Percentiles rank a stretch among this genome's conserved stretches.
phyloP scores from a whole-genome alignment of 2,888 invertebrate species.

The Thecophora atra region DNA sequence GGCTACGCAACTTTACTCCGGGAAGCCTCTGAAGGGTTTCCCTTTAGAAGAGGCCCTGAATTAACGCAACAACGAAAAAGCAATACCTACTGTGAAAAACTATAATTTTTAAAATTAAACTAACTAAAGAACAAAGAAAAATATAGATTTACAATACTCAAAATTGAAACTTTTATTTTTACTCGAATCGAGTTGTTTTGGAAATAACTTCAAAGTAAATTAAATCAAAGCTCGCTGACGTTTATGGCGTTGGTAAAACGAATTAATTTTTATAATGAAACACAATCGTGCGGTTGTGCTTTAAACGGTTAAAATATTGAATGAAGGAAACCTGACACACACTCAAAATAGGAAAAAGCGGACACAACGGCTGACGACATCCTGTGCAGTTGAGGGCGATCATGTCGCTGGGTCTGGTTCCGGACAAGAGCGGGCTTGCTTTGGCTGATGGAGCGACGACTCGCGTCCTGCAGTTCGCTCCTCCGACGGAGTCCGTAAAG shows the following conservation, averaged over 20 bases:
- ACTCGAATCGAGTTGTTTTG: constrained; percentile 20
- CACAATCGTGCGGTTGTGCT: background rate
- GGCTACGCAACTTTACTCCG: background rate
- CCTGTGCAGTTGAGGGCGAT: constrained; percentile 38
- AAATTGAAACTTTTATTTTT: constrained; percentile 30
- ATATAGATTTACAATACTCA: constrained; percentile 27
- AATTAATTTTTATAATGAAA: background rate
- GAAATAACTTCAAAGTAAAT: background rate
- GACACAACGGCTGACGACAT: background rate
- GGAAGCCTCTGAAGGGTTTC: constrained; percentile 7
- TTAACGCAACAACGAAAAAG: constrained; percentile 66
- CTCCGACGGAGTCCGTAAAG: constrained; percentile 45
- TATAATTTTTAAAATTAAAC: constrained; percentile 38
- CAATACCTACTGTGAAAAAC: constrained; percentile 62
- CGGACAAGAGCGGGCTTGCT: constrained; percentile 49
- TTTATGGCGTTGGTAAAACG: background rate
- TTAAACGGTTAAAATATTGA: background rate
- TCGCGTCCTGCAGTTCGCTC: constrained; percentile 22
- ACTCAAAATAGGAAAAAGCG: background rate
- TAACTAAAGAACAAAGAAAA: too few relatives aligned
- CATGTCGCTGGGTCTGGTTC: constrained; percentile 60
- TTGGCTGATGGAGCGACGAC: constrained; percentile 6
- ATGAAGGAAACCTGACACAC: background rate
- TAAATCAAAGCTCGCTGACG: background rate
- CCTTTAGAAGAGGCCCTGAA: background rate